Conservation (phyloP, 2,888 invertebrate species). For the Caenorhabditis virilis region DNA sequence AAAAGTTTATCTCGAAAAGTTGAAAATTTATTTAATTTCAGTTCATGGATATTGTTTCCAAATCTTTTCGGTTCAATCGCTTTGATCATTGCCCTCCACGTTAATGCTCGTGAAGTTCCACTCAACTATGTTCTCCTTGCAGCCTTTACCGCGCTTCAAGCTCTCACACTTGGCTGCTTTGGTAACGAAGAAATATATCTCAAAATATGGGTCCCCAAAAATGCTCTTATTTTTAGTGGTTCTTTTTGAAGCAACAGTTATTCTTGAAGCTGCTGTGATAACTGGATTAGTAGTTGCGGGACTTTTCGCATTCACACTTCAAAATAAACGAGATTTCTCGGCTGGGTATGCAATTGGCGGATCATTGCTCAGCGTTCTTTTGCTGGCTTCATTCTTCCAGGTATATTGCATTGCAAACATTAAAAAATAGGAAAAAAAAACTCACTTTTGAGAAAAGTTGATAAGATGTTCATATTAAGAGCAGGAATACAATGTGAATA, state of each 20-base stretch:
- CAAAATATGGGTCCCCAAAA: neutral
- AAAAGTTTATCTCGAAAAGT: neutral
- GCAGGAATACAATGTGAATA: too few species aligned
- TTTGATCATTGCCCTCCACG: conserved; percentile 77
- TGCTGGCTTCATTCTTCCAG: conserved; percentile 78
- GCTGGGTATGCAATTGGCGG: conserved; percentile 74
- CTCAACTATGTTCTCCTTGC: conserved; percentile 80
- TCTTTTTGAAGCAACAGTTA: conserved; percentile 79
- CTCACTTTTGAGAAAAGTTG: too few species aligned
- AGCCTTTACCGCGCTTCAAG: conserved; percentile 80
- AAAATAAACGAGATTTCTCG: conserved; percentile 84
- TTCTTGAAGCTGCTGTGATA: conserved; percentile 80
- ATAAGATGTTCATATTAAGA: too few species aligned
- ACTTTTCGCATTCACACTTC: conserved; percentile 83
- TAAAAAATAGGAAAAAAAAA: too few species aligned
- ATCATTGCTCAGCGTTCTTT: conserved; percentile 72
- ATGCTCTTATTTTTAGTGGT: conserved; percentile 73
- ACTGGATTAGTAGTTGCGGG: conserved; percentile 74
- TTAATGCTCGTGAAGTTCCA: conserved; percentile 80
- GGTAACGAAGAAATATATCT: conserved; percentile 69
- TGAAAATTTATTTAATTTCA: conserved; percentile 55
- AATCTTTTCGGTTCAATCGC: conserved; percentile 74
- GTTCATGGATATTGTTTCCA: conserved; percentile 70
- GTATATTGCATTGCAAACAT: conserved; percentile 56
- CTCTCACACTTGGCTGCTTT: conserved; percentile 80